Conservation (phyloP, 2,113 vertebrate genomes). For the Sula dactylatra region DNA sequence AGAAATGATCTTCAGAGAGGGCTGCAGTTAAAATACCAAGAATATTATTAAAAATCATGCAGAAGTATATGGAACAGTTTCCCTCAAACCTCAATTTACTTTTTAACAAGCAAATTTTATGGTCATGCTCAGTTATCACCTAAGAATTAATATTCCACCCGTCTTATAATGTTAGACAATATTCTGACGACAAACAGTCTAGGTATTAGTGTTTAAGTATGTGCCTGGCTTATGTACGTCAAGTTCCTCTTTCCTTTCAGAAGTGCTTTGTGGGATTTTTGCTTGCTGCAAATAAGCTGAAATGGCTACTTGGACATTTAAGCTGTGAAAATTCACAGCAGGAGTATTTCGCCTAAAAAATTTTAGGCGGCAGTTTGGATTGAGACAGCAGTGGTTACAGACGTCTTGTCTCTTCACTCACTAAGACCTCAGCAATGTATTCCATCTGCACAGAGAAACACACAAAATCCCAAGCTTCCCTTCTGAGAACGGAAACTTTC, state of each 20-base stretch:
- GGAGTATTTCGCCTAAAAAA: neutral
- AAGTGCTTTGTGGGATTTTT: neutral
- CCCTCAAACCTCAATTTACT: neutral
- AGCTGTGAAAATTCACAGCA: neutral
- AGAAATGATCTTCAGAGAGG: neutral
- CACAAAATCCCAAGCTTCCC: neutral
- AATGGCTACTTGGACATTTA: neutral
- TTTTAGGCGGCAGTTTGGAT: neutral
- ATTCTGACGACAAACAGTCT: neutral
- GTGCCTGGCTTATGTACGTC: neutral
- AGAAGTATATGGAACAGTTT: neutral
- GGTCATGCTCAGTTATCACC: neutral
- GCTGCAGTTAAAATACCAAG: neutral
- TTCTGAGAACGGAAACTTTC: too few species aligned
- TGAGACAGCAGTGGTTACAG: neutral
- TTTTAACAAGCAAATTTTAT: neutral
- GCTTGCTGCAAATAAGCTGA: neutral
- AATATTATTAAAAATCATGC: neutral
- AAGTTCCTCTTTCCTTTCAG: neutral
- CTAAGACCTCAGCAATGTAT: too few species aligned
- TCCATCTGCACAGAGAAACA: neutral
- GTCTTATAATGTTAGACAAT: accelerated
- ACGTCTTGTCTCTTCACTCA: too few species aligned
- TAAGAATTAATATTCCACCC: neutral
- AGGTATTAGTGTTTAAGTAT: too few species aligned